Conservation (phyloP, 2,888 invertebrate genomes). For the Epirrhoe tristata region DNA sequence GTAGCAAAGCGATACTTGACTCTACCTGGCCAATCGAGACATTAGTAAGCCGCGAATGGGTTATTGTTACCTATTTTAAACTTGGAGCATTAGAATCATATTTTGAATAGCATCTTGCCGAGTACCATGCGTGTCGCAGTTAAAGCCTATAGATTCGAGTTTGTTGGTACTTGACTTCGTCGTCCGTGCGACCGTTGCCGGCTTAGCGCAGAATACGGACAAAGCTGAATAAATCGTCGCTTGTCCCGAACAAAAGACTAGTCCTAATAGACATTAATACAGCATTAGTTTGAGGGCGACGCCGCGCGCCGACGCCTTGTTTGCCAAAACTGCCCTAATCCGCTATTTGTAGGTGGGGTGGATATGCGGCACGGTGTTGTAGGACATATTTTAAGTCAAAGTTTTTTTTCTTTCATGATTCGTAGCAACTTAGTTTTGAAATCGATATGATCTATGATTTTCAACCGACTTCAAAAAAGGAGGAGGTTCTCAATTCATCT, state of each 20-base stretch:
- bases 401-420: background rate
- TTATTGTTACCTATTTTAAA: no score
- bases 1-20: no score
- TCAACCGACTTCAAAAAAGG: no score
- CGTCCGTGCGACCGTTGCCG: slow-evolving; percentile 64
- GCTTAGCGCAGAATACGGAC: slow-evolving; percentile 63
- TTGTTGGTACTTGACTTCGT: slow-evolving; percentile 33
- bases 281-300: slow-evolving; percentile 78
- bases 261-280: slow-evolving; percentile 83
- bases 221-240: slow-evolving; percentile 64
- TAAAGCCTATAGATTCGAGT: background rate
- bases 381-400: slow-evolving; percentile 28
- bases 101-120: no score
- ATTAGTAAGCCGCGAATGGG: no score
- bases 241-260: slow-evolving; percentile 70
- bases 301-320: slow-evolving; percentile 83
- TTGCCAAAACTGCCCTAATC: slow-evolving; percentile 86
- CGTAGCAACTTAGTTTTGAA: no score
- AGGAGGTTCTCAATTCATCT: no score
- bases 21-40: no score
- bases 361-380: slow-evolving; percentile 44
- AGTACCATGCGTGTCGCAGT: background rate
- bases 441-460: no score
- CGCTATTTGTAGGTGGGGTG: slow-evolving; percentile 76
- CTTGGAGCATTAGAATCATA: no score